These are phyloP conservation scores for Pyrrhosoma nymphula DNA, from an alignment of 2,888 invertebrate species.

Conservation along the genomic window DNA sequence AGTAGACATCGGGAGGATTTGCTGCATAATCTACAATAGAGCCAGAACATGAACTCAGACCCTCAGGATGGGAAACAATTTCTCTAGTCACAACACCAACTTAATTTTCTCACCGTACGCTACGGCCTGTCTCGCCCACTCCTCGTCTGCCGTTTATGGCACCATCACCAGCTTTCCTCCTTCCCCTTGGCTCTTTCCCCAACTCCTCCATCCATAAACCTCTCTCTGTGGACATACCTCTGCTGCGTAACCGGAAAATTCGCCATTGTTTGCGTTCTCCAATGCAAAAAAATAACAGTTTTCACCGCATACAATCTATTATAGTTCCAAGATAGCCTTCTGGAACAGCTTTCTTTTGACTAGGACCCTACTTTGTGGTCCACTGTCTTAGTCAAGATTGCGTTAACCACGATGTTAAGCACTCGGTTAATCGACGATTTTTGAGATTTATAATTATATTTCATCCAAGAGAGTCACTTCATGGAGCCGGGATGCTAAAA, in stretches of 20 bases:
- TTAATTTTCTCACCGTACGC: not conserved
- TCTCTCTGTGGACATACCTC: not conserved
- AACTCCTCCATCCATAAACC: constrained; percentile 7
- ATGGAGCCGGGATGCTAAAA: too few species aligned
- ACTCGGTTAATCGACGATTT: not conserved
- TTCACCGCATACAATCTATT: not conserved
- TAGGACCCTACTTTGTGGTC: not conserved
- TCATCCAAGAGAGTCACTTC: not conserved
- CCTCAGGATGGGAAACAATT: too few species aligned
- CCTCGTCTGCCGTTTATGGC: not conserved
- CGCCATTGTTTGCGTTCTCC: not conserved
- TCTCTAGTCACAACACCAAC: not conserved
- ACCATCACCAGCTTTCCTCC: not conserved
- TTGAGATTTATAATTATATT: not conserved
- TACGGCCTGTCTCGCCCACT: not conserved
- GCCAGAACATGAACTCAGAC: too few species aligned
- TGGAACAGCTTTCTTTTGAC: not conserved
- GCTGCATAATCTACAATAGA: too few species aligned
- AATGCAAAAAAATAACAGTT: not conserved
- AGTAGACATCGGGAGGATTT: too few species aligned
- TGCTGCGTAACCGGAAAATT: not conserved
- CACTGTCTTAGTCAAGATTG: not conserved
- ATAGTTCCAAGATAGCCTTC: not conserved
- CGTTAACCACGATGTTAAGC: not conserved
- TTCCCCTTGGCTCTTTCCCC: not conserved